These are phyloP conservation scores for Petrocephalus sullivani DNA, from an alignment of 2,797 vertebrate species.

Conservation along the genomic window DNA sequence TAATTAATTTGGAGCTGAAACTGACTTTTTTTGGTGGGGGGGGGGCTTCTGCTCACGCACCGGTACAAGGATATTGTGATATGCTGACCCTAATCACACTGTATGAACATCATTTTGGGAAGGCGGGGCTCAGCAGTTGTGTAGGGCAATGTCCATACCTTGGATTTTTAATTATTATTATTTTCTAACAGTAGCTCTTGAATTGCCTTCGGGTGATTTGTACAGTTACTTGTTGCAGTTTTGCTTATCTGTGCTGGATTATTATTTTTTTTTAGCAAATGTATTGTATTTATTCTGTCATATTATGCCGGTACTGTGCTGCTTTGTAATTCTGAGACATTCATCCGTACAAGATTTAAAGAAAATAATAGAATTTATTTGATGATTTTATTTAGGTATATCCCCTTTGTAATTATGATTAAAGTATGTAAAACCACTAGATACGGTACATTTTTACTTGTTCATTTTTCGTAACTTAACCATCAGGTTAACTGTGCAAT, in stretches of 20 bases:
- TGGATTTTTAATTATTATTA: conserved; percentile 45
- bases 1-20: conserved; percentile 46
- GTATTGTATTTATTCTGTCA: conserved; percentile 88
- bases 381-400: conserved; percentile 55
- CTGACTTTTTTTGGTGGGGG: conserved; percentile 37
- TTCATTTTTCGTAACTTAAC: conserved; percentile 70
- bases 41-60: conserved; percentile 39
- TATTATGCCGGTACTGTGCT: conserved; percentile 75
- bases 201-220: conserved; percentile 63
- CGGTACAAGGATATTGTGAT: conserved; percentile 40
- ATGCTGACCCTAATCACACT: conserved; percentile 46
- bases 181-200: conserved; percentile 48
- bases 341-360: conserved; percentile 72
- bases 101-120: conserved; percentile 44
- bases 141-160: not conserved
- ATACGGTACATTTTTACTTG: conserved; percentile 69
- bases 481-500: conserved; percentile 73
- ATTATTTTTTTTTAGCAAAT: conserved; percentile 62
- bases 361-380: conserved; percentile 72
- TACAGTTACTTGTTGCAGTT: conserved; percentile 57
- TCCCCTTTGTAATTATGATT: conserved; percentile 56
- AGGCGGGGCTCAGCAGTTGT: conserved; percentile 25
- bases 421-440: conserved; percentile 66
- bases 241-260: conserved; percentile 65
- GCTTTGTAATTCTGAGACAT: conserved; percentile 82